Percentiles rank a stretch among this genome's conserved stretches.
phyloP scores from a whole-genome alignment of 2,888 invertebrate species.

The Diarsia rubi region DNA sequence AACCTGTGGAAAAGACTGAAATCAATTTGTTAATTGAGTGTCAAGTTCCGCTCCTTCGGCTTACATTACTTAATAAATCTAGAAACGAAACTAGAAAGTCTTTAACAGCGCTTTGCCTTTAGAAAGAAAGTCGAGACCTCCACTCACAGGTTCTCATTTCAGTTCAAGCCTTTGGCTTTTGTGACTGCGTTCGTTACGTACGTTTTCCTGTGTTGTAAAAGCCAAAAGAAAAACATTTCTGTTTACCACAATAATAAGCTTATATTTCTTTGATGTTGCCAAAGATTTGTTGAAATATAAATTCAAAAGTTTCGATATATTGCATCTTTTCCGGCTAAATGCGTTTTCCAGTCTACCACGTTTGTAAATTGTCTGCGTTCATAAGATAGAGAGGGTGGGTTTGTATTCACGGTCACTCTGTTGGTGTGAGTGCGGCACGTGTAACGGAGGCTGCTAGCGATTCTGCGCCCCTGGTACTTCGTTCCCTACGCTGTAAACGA shows the following conservation, averaged over 20 bases:
- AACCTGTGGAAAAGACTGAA: slow-evolving; percentile 77
- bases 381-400: slow-evolving; percentile 67
- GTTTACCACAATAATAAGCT: slow-evolving; percentile 70
- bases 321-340: slow-evolving; percentile 83
- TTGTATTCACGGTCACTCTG: slow-evolving; percentile 67
- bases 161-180: slow-evolving; percentile 79
- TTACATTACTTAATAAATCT: slow-evolving; percentile 85
- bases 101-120: slow-evolving; percentile 82
- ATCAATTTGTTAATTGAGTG: slow-evolving; percentile 86
- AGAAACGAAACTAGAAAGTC: slow-evolving; percentile 80
- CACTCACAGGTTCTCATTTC: slow-evolving; percentile 82
- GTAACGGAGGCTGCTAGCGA: slow-evolving; percentile 74
- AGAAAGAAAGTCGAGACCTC: slow-evolving; percentile 83
- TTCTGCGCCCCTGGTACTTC: slow-evolving; percentile 78
- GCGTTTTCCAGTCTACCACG: slow-evolving; percentile 84
- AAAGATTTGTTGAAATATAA: slow-evolving; percentile 10
- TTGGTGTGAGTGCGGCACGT: slow-evolving; percentile 83
- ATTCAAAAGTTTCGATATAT: slow-evolving; percentile 76
- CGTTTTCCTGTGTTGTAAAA: slow-evolving; percentile 75
- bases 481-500: slow-evolving; percentile 83
- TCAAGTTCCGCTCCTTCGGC: slow-evolving; percentile 78
- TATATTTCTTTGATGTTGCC: slow-evolving; percentile 47
- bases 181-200: slow-evolving; percentile 66
- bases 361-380: slow-evolving; percentile 75
- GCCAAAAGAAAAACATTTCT: slow-evolving; percentile 70